phyloP scores from a whole-genome alignment of 1,140 invertebrate genomes.

The Galleria mellonella region DNA sequence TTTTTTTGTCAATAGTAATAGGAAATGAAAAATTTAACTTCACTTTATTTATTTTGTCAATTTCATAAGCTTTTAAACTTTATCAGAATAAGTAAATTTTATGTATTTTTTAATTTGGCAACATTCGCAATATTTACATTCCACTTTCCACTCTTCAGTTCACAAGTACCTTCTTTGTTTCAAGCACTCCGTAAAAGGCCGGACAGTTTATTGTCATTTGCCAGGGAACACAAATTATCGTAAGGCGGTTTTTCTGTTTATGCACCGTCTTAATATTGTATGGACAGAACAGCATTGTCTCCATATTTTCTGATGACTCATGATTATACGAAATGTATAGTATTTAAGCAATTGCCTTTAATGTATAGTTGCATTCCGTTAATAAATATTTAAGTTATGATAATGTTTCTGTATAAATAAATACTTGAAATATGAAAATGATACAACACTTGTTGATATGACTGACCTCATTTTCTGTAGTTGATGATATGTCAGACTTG shows the following conservation, averaged over 20 bases:
- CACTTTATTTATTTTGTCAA: no score
- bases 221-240: slow-evolving; percentile 27
- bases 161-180: slow-evolving; percentile 22
- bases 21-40: no score
- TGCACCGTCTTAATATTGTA: slow-evolving; percentile 15
- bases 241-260: slow-evolving; percentile 20
- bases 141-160: slow-evolving; percentile 18
- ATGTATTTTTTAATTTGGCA: slow-evolving; percentile 9
- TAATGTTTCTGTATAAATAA: slow-evolving; percentile 18
- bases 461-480: slow-evolving; percentile 2
- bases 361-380: slow-evolving; percentile 6
- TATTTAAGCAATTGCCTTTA: slow-evolving; percentile 8
- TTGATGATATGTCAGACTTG: neutral
- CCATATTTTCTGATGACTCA: slow-evolving; percentile 24
- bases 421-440: slow-evolving; percentile 16
- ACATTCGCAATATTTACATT: neutral
- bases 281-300: slow-evolving; percentile 21
- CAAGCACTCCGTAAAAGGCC: slow-evolving; percentile 17
- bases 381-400: slow-evolving; percentile 24
- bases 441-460: slow-evolving; percentile 18
- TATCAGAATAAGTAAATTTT: neutral
- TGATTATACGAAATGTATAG: no score
- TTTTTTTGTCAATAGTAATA: no score
- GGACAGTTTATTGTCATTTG: slow-evolving; percentile 26
- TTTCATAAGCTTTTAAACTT: no score